A percentile compares a stretch with the other conserved stretches of the same genome.
These are phyloP conservation scores for Rhynchomys soricoides DNA, from an alignment of 2,113 vertebrate species.

Conservation along the genomic window DNA sequence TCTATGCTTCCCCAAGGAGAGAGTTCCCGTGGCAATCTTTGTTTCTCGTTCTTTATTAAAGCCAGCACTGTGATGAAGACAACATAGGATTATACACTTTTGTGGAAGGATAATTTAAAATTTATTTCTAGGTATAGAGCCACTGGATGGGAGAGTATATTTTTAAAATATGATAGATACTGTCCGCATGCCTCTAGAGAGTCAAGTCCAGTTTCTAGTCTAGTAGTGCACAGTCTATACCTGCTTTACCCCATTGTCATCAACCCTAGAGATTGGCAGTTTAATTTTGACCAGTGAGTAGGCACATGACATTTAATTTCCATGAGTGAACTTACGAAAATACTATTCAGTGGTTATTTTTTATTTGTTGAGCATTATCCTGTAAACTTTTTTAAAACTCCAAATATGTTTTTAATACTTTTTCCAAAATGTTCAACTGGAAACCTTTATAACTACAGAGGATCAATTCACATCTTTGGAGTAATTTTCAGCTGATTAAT, in stretches of 20 bases:
- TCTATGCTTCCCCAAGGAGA: background rate
- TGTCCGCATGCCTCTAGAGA: background rate
- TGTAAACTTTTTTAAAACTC: slow-evolving; percentile 48
- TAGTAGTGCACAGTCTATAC: background rate
- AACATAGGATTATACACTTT: background rate
- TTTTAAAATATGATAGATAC: background rate
- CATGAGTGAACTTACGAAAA: slow-evolving; percentile 24
- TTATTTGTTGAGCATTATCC: slow-evolving; percentile 23
- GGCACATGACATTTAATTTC: slow-evolving; percentile 37
- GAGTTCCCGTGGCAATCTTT: background rate
- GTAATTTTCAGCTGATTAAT: slow-evolving; percentile 41
- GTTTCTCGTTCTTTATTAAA: slow-evolving; percentile 12
- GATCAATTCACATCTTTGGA: slow-evolving; percentile 48
- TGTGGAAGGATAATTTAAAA: background rate
- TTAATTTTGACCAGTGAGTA: slow-evolving; percentile 10
- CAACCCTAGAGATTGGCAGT: background rate
- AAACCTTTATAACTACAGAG: slow-evolving; percentile 8
- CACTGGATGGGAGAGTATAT: background rate
- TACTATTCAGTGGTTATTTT: background rate
- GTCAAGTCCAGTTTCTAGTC: background rate
- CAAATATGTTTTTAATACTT: slow-evolving; percentile 17
- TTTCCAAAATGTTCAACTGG: slow-evolving; percentile 44
- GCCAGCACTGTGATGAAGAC: background rate
- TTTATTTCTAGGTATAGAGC: slow-evolving; percentile 17
- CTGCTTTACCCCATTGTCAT: background rate